A percentile compares a stretch with the other conserved stretches of the same genome.
phyloP scores from a whole-genome alignment of 2,888 invertebrate species.

The Eurytoma adleriae region DNA sequence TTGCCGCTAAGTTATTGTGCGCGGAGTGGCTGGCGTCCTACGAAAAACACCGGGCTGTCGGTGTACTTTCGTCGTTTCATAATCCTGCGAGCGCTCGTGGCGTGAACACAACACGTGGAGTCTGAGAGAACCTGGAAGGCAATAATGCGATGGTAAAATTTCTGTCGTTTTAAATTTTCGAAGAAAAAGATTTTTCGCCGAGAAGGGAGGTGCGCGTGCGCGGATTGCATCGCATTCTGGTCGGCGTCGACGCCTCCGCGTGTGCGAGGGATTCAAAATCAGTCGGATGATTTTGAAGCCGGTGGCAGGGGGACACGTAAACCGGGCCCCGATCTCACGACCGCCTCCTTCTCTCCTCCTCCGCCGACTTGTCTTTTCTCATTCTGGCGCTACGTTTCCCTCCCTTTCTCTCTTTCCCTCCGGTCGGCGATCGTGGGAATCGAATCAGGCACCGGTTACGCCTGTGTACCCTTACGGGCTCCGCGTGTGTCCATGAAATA shows the following conservation, averaged over 20 bases:
- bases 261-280: neutral
- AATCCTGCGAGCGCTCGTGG: no score
- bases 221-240: no score
- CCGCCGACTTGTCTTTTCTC: slow-evolving; percentile 46
- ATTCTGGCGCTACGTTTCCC: slow-evolving; percentile 45
- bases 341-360: slow-evolving; percentile 25
- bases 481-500: slow-evolving; percentile 36
- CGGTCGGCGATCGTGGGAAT: slow-evolving; percentile 57
- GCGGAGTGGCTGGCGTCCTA: no score
- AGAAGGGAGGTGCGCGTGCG: no score
- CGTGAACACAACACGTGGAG: no score
- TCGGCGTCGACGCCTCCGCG: neutral
- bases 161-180: no score
- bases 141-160: no score
- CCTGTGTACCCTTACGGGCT: slow-evolving; percentile 11
- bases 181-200: no score
- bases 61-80: no score
- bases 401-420: slow-evolving; percentile 50
- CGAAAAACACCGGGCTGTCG: no score
- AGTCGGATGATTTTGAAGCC: slow-evolving; percentile 19
- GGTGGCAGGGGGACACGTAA: slow-evolving; percentile 3
- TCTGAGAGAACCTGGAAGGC: no score
- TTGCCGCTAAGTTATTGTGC: no score
- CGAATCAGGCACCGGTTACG: slow-evolving; percentile 54
- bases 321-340: slow-evolving; percentile 46